Evolutionary conservation across 1,140 invertebrate species (phyloP), one percentile per base, ranked within the genome.

Genomic region (Drosophila pandora): DNA sequence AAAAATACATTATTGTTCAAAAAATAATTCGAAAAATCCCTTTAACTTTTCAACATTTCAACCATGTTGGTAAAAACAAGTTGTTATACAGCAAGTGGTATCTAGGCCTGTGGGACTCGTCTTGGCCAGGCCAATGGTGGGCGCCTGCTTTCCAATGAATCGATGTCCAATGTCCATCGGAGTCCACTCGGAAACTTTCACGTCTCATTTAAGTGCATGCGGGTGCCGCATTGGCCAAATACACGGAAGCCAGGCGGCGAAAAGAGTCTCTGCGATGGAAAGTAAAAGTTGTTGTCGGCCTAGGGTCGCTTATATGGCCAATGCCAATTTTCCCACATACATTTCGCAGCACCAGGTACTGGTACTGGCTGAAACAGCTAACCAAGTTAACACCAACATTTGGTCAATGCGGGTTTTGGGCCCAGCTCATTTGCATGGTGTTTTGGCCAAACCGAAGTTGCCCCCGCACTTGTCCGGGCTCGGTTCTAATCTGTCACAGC

Each of bases 261-360:
- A 79, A 83, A 74, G 61, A 56, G 62, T 65, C 22, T 55, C 61
- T 71, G 69, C 78, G 69, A 65, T 85, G 82, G 78, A 85, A 85
- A 85, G 82, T 85, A 85, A 85, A 85, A 85, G 82, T 85, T 85
- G 82, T 85, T 55, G 75, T 62, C 65, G 77, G 68, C 76, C 69
- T 79, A 75, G 68, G 77, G 77, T 63, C 69, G 52, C 81, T 70
- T 85, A 81, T 85, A 85, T 85, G 81, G 81, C 78, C 78, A 79
- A 82, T 88, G 67, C 75, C 82, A 87, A 87, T 88, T 87, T 87
- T 87, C 83, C 82, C 82, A 87, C 82, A 87, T 87, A 88, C 69
- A 88, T 87, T 87, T 78, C 32, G 70, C 59, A 57, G 50, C 61
- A 69, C n/a, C 41, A 13, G 34, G 41, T 13, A 43, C 41, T 13